Evolutionary conservation across 1,140 invertebrate genomes (phyloP).

Genomic region (Homalodisca vitripennis): DNA sequence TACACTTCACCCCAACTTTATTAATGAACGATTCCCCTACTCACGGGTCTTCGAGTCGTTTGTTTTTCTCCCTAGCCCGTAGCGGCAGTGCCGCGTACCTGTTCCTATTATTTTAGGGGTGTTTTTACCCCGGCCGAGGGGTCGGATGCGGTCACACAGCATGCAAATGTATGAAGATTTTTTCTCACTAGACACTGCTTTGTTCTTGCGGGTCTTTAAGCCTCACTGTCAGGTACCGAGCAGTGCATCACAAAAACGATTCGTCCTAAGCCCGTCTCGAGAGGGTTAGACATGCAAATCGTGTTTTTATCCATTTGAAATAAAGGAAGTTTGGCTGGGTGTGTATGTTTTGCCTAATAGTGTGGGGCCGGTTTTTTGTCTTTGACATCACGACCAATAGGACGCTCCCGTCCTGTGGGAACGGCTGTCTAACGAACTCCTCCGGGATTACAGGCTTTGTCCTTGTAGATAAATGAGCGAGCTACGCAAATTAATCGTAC

Average conservation of each 20-base stretch:
- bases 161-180: constrained; percentile 22
- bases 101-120: too few relatives aligned
- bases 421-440: constrained; percentile 20
- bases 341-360: constrained; percentile 32
- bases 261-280: constrained; percentile 26
- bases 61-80: constrained; percentile 24
- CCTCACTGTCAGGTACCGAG: constrained; percentile 22
- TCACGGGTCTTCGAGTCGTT: background rate
- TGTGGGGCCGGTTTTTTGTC: constrained; percentile 29
- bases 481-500: constrained; percentile 28
- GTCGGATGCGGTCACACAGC: constrained; percentile 22
- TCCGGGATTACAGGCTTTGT: constrained; percentile 16
- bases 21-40: constrained; percentile 26
- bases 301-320: constrained; percentile 29
- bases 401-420: constrained; percentile 21
- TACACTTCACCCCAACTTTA: constrained; percentile 26
- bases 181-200: constrained; percentile 18
- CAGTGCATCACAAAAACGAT: constrained; percentile 26
- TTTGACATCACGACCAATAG: constrained; percentile 16
- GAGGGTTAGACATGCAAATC: constrained; percentile 30
- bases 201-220: constrained; percentile 31
- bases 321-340: constrained; percentile 31
- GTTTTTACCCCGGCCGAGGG: too few relatives aligned
- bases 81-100: background rate
- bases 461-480: constrained; percentile 29